Conservation (phyloP, 2,797 vertebrate genomes). For the Chelidonichthys spinosus region DNA sequence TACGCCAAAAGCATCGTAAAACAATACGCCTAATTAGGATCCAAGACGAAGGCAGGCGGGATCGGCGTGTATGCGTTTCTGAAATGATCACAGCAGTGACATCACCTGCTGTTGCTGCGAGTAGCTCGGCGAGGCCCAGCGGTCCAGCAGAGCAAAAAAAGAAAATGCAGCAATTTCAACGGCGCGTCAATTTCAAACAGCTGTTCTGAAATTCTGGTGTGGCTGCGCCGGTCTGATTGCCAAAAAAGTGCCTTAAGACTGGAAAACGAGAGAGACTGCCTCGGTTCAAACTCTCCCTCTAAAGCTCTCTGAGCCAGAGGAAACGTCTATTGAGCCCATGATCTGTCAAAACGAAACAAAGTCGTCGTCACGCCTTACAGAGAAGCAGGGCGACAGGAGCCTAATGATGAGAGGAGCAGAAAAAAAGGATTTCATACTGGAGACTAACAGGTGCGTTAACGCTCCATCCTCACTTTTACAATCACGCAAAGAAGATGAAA, state of each 20-base stretch:
- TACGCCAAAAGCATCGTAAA: too few relatives aligned
- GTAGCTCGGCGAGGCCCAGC: slow-evolving; percentile 33
- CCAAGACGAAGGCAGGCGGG: slow-evolving; percentile 8
- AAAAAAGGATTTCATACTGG: slow-evolving; percentile 13
- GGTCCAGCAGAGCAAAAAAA: slow-evolving; percentile 70
- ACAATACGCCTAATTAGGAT: slow-evolving; percentile 12
- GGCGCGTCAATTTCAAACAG: slow-evolving; percentile 60
- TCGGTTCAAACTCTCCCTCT: slow-evolving; percentile 32
- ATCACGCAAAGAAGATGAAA: too few relatives aligned
- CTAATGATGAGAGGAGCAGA: slow-evolving; percentile 7
- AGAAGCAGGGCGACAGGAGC: background rate
- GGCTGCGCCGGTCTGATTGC: slow-evolving; percentile 9
- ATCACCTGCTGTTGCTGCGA: slow-evolving; percentile 57
- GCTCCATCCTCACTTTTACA: too few relatives aligned
- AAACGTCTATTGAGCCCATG: slow-evolving; percentile 14
- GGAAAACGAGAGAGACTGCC: slow-evolving; percentile 19
- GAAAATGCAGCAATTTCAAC: slow-evolving; percentile 68
- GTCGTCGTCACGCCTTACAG: slow-evolving; percentile 19
- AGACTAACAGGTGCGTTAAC: background rate
- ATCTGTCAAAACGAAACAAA: slow-evolving; percentile 28
- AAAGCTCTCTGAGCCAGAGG: slow-evolving; percentile 38
- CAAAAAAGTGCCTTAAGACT: slow-evolving; percentile 32
- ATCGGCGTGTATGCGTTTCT: background rate
- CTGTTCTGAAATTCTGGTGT: slow-evolving; percentile 34
- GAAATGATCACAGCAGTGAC: slow-evolving; percentile 55